These are phyloP conservation scores for Leucopsar rothschildi DNA, from an alignment of 2,113 vertebrate genomes.

Conservation along the genomic window DNA sequence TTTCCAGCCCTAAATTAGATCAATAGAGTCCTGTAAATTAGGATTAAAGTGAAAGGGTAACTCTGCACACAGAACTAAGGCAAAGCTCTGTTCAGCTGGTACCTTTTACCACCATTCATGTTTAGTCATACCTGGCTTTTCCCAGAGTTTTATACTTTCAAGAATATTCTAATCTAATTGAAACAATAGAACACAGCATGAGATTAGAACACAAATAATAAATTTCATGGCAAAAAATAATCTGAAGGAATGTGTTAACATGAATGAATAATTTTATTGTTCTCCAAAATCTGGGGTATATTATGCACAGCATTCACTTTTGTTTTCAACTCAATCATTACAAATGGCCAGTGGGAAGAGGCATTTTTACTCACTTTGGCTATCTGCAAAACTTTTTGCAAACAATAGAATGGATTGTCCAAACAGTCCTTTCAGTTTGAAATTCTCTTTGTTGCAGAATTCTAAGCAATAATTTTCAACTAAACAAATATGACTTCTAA, in stretches of 20 bases:
- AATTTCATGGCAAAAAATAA: not conserved
- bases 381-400: not conserved
- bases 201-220: not conserved
- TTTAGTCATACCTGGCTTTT: not conserved
- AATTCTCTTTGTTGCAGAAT: not conserved
- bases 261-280: not conserved
- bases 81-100: not conserved
- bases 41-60: not conserved
- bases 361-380: not conserved
- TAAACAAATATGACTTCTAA: not conserved
- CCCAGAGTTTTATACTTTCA: not conserved
- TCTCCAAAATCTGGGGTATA: not conserved
- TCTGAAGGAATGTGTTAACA: not conserved
- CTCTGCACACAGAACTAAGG: not conserved
- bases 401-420: not conserved
- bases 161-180: not conserved
- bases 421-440: not conserved
- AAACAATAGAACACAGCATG: not conserved
- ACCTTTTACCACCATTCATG: not conserved
- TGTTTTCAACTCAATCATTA: not conserved
- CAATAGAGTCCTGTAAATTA: not conserved
- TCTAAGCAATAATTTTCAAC: not conserved
- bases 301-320: not conserved
- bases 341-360: not conserved
- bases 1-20: not conserved